Conservation (phyloP, 2,888 invertebrate species). For the Sericinus montela region DNA sequence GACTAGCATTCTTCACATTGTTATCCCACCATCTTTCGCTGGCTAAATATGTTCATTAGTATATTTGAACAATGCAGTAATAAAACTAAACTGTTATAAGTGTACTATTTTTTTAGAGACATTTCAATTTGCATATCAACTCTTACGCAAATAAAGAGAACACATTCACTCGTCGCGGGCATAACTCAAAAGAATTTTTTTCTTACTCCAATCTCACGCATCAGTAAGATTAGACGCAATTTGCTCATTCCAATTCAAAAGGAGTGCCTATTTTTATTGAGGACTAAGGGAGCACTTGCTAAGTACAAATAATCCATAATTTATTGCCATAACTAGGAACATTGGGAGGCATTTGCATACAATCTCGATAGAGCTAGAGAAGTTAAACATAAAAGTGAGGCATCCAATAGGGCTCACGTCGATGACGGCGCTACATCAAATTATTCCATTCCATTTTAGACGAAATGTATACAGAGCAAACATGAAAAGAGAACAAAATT, state of each 20-base stretch:
- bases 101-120: too few species aligned
- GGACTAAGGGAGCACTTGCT: constrained; percentile 24
- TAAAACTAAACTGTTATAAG: too few species aligned
- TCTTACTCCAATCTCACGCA: neutral
- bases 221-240: constrained; percentile 12
- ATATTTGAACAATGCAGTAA: too few species aligned
- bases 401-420: constrained; percentile 52
- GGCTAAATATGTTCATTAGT: too few species aligned
- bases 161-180: neutral
- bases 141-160: neutral
- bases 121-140: neutral
- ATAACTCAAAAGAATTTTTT: neutral
- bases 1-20: too few species aligned
- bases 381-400: constrained; percentile 36
- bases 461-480: constrained; percentile 75
- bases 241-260: constrained; percentile 16
- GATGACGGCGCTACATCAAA: constrained; percentile 59
- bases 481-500: constrained; percentile 77
- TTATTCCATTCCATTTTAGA: constrained; percentile 73
- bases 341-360: constrained; percentile 42
- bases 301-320: constrained; percentile 45
- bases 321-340: constrained; percentile 40
- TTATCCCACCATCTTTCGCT: too few species aligned
- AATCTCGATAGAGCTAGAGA: constrained; percentile 31
- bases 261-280: neutral